Conservation (phyloP, 2,888 invertebrate genomes). For the Eugnorisma glareosa region DNA sequence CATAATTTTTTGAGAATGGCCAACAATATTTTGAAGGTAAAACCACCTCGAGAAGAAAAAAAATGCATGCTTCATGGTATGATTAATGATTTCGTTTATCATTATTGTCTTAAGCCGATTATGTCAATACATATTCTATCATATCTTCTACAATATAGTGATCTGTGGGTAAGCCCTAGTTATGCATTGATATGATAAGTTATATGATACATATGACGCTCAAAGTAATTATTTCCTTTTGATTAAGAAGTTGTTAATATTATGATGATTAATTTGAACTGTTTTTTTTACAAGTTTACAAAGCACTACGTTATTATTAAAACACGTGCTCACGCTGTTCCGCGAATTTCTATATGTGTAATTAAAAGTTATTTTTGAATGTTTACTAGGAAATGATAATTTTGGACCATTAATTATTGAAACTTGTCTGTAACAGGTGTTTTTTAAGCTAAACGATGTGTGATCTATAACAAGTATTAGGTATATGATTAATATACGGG, state of each 20-base stretch:
- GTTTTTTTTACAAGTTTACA: neutral
- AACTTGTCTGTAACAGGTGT: slow-evolving; percentile 42
- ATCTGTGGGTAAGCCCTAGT: neutral
- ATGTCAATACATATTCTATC: neutral
- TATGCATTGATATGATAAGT: neutral
- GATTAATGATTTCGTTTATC: neutral
- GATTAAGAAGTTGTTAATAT: neutral
- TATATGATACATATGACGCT: neutral
- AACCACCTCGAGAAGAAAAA: neutral
- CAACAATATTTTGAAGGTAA: neutral
- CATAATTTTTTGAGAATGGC: neutral
- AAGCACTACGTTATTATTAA: slow-evolving; percentile 1
- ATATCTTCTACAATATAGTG: neutral
- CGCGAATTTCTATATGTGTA: neutral
- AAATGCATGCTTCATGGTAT: neutral
- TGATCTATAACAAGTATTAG: slow-evolving; percentile 25
- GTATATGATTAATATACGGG: slow-evolving; percentile 57
- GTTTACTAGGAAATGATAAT: slow-evolving; percentile 37
- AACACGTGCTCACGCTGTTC: neutral
- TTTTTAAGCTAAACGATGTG: slow-evolving; percentile 9
- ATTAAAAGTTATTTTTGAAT: slow-evolving; percentile 27
- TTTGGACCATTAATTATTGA: slow-evolving; percentile 8
- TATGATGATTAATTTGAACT: neutral
- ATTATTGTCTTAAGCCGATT: neutral
- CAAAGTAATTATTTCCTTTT: neutral